Conservation (phyloP, 2,113 vertebrate species). For the western clawed frog (Xenopus tropicalis) region UCB_Xtro_10.0 CM004452.2:2923001-2923500, state of each 20-base stretch:
- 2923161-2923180: conserved; percentile 65
- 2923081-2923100: conserved; percentile 66
- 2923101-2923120: conserved; percentile 72
- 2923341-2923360: conserved; percentile 74
- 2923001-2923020: too few species aligned
- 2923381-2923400: conserved; percentile 69
- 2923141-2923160: conserved; percentile 64
- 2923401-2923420: conserved; percentile 71
- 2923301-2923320: conserved; percentile 67
- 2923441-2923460: conserved; percentile 69
- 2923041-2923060: conserved; percentile 15
- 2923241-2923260: background rate
- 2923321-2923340: conserved; percentile 61
- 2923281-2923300: too few species aligned
- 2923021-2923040: too few species aligned
- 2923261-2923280: too few species aligned
- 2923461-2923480: conserved; percentile 70
- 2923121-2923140: conserved; percentile 67
- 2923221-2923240: conserved; percentile 55
- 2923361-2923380: conserved; percentile 67
- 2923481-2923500: conserved; percentile 69
- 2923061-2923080: conserved; percentile 53
- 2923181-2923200: conserved; percentile 63
- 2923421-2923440: conserved; percentile 63
- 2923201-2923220: conserved; percentile 71